These are phyloP conservation scores for Myopa testacea DNA, from an alignment of 2,888 invertebrate species.

Conservation along the genomic window DNA sequence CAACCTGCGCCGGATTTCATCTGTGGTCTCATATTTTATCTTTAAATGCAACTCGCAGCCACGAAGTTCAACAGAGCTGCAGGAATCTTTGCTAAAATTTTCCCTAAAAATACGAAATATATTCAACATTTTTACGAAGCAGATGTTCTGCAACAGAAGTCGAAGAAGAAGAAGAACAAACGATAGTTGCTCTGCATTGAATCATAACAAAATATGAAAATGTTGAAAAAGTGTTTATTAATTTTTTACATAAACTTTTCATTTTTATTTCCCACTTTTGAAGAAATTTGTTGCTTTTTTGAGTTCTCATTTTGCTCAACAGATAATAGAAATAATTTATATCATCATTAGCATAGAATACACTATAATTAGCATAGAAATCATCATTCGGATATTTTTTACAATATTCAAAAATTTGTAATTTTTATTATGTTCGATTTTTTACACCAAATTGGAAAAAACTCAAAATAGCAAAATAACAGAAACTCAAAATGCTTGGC, in stretches of 20 bases:
- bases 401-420: too few species aligned
- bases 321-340: too few species aligned
- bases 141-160: slow-evolving; percentile 33
- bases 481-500: slow-evolving; percentile 26
- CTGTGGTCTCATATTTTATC: neutral
- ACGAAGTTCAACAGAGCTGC: neutral
- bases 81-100: slow-evolving; percentile 27
- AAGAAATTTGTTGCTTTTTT: too few species aligned
- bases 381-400: too few species aligned
- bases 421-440: too few species aligned
- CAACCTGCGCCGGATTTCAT: neutral
- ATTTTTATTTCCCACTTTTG: too few species aligned
- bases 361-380: too few species aligned
- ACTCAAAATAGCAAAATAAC: neutral
- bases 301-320: too few species aligned
- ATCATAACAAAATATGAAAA: too few species aligned
- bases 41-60: neutral
- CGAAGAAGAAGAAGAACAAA: neutral
- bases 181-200: neutral
- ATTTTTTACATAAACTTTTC: too few species aligned
- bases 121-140: slow-evolving; percentile 39
- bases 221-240: too few species aligned
- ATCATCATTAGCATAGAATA: too few species aligned
- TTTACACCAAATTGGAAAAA: neutral
- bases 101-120: slow-evolving; percentile 37